These are phyloP conservation scores for Pygmarrhopalites habei DNA, from an alignment of 1,140 invertebrate genomes.

Conservation along the genomic window DNA sequence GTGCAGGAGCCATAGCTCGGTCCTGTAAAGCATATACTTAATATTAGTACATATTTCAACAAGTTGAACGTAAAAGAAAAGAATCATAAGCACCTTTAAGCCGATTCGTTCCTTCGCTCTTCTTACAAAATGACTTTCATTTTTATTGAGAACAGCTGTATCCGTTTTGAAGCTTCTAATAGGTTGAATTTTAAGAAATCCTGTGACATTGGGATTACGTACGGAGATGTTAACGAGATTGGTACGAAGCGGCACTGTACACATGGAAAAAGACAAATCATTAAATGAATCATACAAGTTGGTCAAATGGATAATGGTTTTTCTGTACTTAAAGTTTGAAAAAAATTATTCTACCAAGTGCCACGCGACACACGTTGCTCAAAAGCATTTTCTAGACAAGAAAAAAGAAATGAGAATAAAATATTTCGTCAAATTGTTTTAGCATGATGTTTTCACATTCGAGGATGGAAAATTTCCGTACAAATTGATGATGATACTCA, in stretches of 20 bases:
- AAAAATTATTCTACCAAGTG: too few species aligned
- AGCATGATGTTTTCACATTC: too few species aligned
- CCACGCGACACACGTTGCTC: slow-evolving; percentile 17
- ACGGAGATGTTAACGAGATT: neutral
- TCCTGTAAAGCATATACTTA: slow-evolving; percentile 11
- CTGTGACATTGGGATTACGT: neutral
- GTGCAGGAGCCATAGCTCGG: slow-evolving; percentile 28
- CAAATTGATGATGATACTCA: too few species aligned
- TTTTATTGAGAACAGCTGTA: slow-evolving; percentile 9
- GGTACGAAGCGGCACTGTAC: slow-evolving; percentile 1
- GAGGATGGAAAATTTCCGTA: too few species aligned
- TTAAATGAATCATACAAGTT: too few species aligned
- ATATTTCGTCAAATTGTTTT: too few species aligned
- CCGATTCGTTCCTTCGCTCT: slow-evolving; percentile 30
- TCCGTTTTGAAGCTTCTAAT: slow-evolving; percentile 28
- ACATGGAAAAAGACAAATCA: too few species aligned
- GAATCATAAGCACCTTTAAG: too few species aligned
- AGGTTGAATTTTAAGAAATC: slow-evolving; percentile 16
- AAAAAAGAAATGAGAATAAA: too few species aligned
- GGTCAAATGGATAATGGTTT: slow-evolving; percentile 1
- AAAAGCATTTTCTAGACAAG: neutral
- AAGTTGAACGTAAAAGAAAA: too few species aligned
- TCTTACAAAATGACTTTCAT: slow-evolving; percentile 31
- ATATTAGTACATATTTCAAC: too few species aligned
- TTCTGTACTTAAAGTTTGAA: neutral